Conservation (phyloP, 2,797 vertebrate species). For the Sylvia borin region DNA sequence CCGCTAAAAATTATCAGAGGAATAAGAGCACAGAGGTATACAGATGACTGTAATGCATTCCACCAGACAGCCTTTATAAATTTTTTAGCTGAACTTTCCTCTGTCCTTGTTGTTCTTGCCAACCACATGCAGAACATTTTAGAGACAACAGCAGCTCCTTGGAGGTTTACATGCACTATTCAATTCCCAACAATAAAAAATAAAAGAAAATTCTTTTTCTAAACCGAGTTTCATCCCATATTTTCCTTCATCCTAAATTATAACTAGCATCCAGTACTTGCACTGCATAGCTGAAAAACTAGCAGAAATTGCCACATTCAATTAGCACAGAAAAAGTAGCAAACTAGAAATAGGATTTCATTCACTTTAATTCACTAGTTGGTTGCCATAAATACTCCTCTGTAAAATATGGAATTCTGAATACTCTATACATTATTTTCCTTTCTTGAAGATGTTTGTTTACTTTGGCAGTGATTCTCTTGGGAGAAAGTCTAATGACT, state of each 20-base stretch:
- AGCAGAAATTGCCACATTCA: slow-evolving; percentile 37
- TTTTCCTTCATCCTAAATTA: slow-evolving; percentile 33
- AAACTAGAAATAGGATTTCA: slow-evolving; percentile 44
- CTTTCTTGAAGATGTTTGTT: slow-evolving; percentile 65
- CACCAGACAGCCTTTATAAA: slow-evolving; percentile 30
- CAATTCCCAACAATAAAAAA: slow-evolving; percentile 23
- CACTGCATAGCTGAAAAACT: slow-evolving; percentile 8
- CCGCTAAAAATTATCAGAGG: slow-evolving; percentile 39
- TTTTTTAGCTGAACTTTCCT: slow-evolving; percentile 62
- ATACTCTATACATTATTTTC: slow-evolving; percentile 56
- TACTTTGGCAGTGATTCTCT: slow-evolving; percentile 57
- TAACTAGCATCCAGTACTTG: neutral
- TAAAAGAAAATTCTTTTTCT: neutral
- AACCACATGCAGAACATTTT: slow-evolving; percentile 56
- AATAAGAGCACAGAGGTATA: slow-evolving; percentile 28
- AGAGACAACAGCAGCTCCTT: slow-evolving; percentile 30
- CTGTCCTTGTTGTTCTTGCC: slow-evolving; percentile 54
- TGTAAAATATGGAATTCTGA: slow-evolving; percentile 53
- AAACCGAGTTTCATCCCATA: neutral
- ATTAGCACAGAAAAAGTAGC: slow-evolving; percentile 29
- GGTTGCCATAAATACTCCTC: slow-evolving; percentile 36
- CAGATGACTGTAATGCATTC: slow-evolving; percentile 34
- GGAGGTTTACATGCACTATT: neutral
- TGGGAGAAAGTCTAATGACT: slow-evolving; percentile 64
- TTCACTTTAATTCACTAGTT: slow-evolving; percentile 53